phyloP scores from a whole-genome alignment of 2,113 vertebrate genomes.

The Petaurus breviceps region DNA sequence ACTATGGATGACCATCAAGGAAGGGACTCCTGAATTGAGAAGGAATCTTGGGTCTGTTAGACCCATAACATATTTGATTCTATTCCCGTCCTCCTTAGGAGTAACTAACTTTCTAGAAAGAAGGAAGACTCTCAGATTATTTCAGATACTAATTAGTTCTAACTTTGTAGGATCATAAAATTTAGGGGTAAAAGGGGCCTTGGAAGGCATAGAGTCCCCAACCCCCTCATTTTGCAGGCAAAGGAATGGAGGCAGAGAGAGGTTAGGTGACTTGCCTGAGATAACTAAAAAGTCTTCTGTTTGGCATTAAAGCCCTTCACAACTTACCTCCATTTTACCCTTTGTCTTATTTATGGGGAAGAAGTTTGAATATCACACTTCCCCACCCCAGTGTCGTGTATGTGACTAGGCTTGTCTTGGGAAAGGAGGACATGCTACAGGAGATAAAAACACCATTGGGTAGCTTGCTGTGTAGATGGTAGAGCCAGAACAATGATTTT shows the following conservation, averaged over 20 bases:
- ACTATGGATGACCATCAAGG: neutral
- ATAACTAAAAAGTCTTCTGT: too few relatives aligned
- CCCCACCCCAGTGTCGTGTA: neutral
- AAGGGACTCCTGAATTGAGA: neutral
- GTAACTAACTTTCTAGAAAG: neutral
- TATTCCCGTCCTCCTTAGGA: neutral
- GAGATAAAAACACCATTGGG: neutral
- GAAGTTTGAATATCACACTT: neutral
- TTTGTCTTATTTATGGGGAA: neutral
- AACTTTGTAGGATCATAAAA: neutral
- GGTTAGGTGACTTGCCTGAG: too few relatives aligned
- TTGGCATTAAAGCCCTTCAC: too few relatives aligned
- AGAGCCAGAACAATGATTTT: neutral
- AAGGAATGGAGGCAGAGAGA: too few relatives aligned
- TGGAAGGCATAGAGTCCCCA: neutral
- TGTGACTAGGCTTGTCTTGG: neutral
- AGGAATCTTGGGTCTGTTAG: neutral
- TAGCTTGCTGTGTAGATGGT: neutral
- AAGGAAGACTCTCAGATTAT: neutral
- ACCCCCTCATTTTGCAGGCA: too few relatives aligned
- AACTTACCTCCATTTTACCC: too few relatives aligned
- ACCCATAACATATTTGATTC: neutral
- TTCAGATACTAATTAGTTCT: neutral
- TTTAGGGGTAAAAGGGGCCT: neutral
- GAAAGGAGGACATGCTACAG: neutral